These are phyloP conservation scores for Jaculus jaculus DNA, from an alignment of 2,113 vertebrate genomes.

Conservation along the genomic window DNA sequence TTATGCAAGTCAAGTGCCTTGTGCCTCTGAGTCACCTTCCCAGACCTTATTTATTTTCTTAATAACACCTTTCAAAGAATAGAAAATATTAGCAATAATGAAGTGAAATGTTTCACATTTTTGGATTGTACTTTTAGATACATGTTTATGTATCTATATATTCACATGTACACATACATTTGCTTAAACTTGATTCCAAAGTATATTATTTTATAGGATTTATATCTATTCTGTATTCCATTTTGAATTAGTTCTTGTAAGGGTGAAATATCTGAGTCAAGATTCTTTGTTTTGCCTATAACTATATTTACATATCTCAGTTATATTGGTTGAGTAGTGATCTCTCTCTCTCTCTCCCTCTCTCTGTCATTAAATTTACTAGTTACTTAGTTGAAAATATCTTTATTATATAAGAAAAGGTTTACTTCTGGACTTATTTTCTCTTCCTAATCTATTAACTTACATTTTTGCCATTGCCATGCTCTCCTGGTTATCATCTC, in stretches of 20 bases:
- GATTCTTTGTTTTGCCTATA: not conserved
- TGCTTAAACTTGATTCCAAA: not conserved
- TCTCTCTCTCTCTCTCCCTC: not conserved
- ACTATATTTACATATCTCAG: not conserved
- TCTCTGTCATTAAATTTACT: not conserved
- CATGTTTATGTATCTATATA: not conserved
- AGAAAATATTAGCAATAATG: no score
- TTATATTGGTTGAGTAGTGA: not conserved
- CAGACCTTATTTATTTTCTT: no score
- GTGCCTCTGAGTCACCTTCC: no score
- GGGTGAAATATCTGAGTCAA: not conserved
- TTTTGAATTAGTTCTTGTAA: not conserved
- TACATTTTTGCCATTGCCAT: not conserved
- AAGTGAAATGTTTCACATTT: not conserved
- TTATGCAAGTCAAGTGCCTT: no score
- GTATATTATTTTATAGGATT: not conserved
- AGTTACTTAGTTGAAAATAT: not conserved
- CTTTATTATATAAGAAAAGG: not conserved
- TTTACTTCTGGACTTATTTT: not conserved
- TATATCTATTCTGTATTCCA: not conserved
- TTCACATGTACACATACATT: not conserved
- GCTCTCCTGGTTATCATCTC: not conserved
- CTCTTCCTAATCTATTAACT: not conserved
- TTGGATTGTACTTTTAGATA: not conserved
- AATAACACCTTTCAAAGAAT: no score